Evolutionary conservation across 1,140 invertebrate genomes (phyloP), one percentile per base, ranked within the genome.

Genomic region (Aleiodes sp.): DNA sequence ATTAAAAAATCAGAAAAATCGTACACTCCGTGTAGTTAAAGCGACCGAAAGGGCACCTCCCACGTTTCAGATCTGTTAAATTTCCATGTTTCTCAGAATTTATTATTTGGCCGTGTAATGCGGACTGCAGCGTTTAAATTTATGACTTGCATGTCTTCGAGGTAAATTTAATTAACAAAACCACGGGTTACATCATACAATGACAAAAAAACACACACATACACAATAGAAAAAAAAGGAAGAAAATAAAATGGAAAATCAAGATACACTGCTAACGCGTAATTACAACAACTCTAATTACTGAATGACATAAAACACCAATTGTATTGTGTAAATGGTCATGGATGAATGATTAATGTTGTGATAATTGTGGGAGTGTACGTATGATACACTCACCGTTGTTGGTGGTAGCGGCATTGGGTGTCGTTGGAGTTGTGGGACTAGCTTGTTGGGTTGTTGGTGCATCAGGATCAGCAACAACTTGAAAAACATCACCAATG

Each of bases 401-500:
- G 73, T 78, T 89, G 82, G 82, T 86, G 82, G 77, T 89, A 73
- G 79, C 78, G 78, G 81, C 87, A 82, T 80, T 88, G 82, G 70
- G 88, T 74, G 82, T 88, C 75, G 70, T 86, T 65, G 83, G 82
- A 8, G 82, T 80, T 19, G 77, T 77, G 14, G 82, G 83, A 71
- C 82, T 84, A 35, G 80, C 62, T 67, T 81, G 82, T 59, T 82
- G 81, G 62, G 77, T 70, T 2, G 77, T 29, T 37, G 90, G 84
- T 57, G 87, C 87, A 35, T 90, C 86, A n/a, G 88, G 89, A 78
- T 92, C 90, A 70, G 91, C 90, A 59, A 93, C 90, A 43, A 96
- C 91, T 86, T 94, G 92, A 84, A 96, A 96, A 41, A 96, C 90
- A 78, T 96, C 94, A 9, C 90, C 91, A 46, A 96, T 92, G 77